Evolutionary conservation across 2,113 vertebrate genomes (phyloP).

Genomic region (Lepisosteus osseus): DNA sequence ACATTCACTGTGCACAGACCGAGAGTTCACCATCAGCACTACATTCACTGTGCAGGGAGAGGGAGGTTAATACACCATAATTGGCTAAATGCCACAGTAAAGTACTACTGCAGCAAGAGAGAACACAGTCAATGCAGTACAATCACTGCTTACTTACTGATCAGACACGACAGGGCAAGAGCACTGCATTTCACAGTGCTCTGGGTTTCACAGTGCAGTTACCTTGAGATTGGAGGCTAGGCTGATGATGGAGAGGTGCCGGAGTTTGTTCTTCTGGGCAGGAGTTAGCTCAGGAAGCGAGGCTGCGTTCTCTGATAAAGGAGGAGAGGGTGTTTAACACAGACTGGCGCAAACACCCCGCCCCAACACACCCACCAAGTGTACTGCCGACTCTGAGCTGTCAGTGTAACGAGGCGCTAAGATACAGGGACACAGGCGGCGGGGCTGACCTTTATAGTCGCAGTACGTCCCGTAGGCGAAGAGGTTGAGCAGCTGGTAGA

Average conservation of each 20-base stretch:
- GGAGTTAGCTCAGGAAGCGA: slow-evolving; percentile 87
- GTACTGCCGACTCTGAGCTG: not conserved
- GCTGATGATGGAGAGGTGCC: slow-evolving; percentile 91
- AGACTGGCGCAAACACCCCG: not conserved
- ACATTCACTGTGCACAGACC: too few species aligned
- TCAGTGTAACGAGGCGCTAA: not conserved
- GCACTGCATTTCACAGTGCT: too few species aligned
- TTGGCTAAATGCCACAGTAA: too few species aligned
- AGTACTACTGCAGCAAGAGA: too few species aligned
- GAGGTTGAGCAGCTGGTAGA: slow-evolving; percentile 89
- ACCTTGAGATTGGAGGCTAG: slow-evolving; percentile 96
- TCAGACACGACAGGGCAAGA: too few species aligned
- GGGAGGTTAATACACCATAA: too few species aligned
- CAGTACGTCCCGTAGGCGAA: slow-evolving; percentile 93
- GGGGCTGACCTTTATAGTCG: slow-evolving; percentile 83
- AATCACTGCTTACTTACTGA: too few species aligned
- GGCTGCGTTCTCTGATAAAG: slow-evolving; percentile 62
- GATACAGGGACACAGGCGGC: not conserved
- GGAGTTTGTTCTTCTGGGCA: slow-evolving; percentile 92
- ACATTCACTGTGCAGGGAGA: too few species aligned
- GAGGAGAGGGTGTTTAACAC: not conserved
- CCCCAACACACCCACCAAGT: too few species aligned
- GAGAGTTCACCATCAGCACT: too few species aligned
- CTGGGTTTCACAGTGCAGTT: slow-evolving; percentile 17
- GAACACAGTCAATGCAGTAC: too few species aligned